These are phyloP conservation scores for Plecotus auritus DNA, from an alignment of 2,113 vertebrate species.

Conservation along the genomic window DNA sequence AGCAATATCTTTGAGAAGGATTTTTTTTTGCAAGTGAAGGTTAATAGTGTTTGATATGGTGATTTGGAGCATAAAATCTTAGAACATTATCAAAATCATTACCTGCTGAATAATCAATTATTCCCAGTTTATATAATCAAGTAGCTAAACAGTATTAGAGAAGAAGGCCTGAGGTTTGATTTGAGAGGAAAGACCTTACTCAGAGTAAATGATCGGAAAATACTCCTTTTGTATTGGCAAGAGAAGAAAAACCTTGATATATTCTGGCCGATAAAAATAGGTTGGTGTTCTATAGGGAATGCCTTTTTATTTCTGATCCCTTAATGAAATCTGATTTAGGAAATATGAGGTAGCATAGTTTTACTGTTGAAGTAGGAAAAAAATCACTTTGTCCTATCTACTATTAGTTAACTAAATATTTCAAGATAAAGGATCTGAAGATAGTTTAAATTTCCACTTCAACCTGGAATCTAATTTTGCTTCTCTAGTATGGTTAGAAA, in stretches of 20 bases:
- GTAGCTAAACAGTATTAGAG: not conserved
- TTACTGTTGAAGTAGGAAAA: conserved; percentile 1
- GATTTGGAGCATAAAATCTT: not conserved
- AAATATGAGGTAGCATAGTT: not conserved
- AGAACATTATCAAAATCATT: not conserved
- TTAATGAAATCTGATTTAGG: conserved; percentile 41
- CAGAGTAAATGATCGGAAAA: not conserved
- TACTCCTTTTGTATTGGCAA: not conserved
- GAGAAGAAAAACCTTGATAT: conserved; percentile 28
- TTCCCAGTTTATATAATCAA: conserved; percentile 15
- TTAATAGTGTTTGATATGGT: not conserved
- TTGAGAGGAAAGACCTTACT: not conserved
- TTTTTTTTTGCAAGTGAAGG: conserved; percentile 13
- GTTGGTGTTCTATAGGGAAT: conserved; percentile 4
- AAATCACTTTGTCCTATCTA: conserved; percentile 19
- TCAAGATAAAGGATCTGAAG: conserved; percentile 34
- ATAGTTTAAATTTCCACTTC: conserved; percentile 13
- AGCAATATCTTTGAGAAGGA: not conserved
- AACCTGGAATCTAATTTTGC: not conserved
- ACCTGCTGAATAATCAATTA: not conserved
- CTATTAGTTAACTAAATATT: conserved; percentile 46
- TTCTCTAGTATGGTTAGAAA: conserved; percentile 42
- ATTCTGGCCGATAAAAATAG: not conserved
- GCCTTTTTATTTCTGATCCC: conserved; percentile 5
- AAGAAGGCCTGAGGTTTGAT: conserved; percentile 8